Conservation (phyloP, 2,888 invertebrate genomes). For the Dasypogon diadema region DNA sequence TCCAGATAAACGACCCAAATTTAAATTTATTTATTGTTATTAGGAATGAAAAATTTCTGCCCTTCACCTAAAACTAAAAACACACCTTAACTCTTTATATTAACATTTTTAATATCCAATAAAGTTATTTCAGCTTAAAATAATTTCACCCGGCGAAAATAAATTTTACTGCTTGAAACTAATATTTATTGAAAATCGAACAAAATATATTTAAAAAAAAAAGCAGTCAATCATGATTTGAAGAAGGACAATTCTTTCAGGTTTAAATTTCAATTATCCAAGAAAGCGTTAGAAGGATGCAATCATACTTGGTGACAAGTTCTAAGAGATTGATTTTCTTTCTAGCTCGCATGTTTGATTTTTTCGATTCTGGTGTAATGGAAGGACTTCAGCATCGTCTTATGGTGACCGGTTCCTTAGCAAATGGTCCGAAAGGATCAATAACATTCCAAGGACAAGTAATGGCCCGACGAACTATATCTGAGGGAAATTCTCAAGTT, state of each 20-base stretch:
- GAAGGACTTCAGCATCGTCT: constrained; percentile 89
- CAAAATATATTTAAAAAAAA: not conserved
- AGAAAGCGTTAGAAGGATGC: not conserved
- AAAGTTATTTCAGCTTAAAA: too few species aligned
- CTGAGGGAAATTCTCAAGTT: constrained; percentile 77
- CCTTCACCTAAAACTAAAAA: too few species aligned
- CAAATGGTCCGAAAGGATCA: constrained; percentile 75
- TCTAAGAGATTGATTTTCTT: constrained; percentile 58
- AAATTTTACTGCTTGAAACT: not conserved
- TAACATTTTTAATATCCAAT: too few species aligned
- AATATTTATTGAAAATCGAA: not conserved
- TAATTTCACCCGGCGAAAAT: not conserved
- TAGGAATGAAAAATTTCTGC: too few species aligned
- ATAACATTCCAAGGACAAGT: constrained; percentile 80
- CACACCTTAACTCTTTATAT: too few species aligned
- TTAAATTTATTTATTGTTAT: too few species aligned
- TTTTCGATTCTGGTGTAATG: constrained; percentile 93
- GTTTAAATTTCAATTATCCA: constrained; percentile 38
- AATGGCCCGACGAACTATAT: constrained; percentile 75
- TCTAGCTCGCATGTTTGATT: constrained; percentile 93
- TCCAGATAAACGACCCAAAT: too few species aligned
- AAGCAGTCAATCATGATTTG: not conserved
- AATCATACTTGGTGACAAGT: not conserved
- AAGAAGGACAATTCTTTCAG: constrained; percentile 38
- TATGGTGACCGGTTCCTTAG: constrained; percentile 75